Percentiles rank a stretch among this genome's conserved stretches.
Conservation (phyloP, 2,888 invertebrate species). For the Pyralis farinalis region DNA sequence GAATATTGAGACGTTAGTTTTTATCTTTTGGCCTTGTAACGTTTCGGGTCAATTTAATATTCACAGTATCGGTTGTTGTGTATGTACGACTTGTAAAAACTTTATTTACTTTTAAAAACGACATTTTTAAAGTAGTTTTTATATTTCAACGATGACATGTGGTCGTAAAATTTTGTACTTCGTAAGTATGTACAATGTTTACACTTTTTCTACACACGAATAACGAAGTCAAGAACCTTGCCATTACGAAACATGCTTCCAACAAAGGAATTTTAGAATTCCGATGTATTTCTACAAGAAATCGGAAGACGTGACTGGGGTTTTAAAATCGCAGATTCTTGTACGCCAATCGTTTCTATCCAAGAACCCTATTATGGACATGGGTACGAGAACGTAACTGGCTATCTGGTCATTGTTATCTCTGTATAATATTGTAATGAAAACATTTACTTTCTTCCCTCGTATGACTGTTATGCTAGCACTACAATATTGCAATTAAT, state of each 20-base stretch:
- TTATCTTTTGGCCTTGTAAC: neutral
- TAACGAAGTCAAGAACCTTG: constrained; percentile 1
- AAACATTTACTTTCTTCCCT: constrained; percentile 7
- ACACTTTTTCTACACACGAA: constrained; percentile 7
- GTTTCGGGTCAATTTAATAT: constrained; percentile 5
- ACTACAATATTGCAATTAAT: constrained; percentile 1
- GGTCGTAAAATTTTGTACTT: constrained; percentile 9
- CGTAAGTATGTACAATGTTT: constrained; percentile 5
- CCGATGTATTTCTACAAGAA: constrained; percentile 46
- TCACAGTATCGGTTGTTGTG: neutral
- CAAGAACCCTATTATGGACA: constrained; percentile 45
- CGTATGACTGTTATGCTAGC: neutral
- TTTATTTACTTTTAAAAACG: constrained; percentile 2
- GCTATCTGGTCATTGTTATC: constrained; percentile 21
- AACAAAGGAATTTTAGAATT: constrained; percentile 50
- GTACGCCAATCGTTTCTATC: constrained; percentile 43
- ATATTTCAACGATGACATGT: neutral
- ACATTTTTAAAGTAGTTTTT: constrained; percentile 5
- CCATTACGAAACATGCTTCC: constrained; percentile 28
- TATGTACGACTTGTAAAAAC: neutral
- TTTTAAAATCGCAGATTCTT: constrained; percentile 38
- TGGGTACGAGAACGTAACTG: constrained; percentile 34
- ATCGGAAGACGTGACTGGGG: constrained; percentile 47
- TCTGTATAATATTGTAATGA: constrained; percentile 14
- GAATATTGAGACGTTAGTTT: neutral